These are phyloP conservation scores for Hemithea aestivaria DNA, from an alignment of 2,888 invertebrate genomes.

Conservation along the genomic window DNA sequence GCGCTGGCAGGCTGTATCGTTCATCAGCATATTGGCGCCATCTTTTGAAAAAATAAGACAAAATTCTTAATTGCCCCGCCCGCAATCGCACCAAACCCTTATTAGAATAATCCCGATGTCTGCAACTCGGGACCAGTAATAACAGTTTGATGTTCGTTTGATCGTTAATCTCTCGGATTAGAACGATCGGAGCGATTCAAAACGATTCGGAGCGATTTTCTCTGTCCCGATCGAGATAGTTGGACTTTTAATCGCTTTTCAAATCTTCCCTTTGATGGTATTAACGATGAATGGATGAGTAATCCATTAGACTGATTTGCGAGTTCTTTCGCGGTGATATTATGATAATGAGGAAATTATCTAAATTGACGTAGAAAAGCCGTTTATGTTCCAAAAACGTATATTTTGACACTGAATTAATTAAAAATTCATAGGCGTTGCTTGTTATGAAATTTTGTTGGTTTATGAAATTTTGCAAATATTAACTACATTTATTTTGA, in stretches of 20 bases:
- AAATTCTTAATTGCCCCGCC: conserved; percentile 12
- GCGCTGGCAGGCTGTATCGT: too few relatives aligned
- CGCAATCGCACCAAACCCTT: conserved; percentile 19
- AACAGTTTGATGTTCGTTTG: conserved; percentile 34
- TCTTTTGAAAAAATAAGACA: neutral
- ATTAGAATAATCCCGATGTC: conserved; percentile 43
- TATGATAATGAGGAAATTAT: too few relatives aligned
- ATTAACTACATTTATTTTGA: too few relatives aligned
- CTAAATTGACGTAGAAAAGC: too few relatives aligned
- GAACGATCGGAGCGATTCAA: conserved; percentile 13
- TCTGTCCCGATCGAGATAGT: neutral
- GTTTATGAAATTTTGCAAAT: too few relatives aligned
- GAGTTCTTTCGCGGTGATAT: too few relatives aligned
- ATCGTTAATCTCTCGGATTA: conserved; percentile 10
- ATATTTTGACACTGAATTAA: too few relatives aligned
- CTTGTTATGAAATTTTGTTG: too few relatives aligned
- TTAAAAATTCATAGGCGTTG: too few relatives aligned
- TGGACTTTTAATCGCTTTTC: conserved; percentile 1
- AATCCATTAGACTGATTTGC: too few relatives aligned
- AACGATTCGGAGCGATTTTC: neutral
- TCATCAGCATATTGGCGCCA: too few relatives aligned
- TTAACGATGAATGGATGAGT: neutral
- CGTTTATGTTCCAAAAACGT: too few relatives aligned
- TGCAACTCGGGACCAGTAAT: conserved; percentile 35
- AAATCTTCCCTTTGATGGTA: neutral